Conservation (phyloP, 2,113 vertebrate species). For the Origma solitaria region DNA sequence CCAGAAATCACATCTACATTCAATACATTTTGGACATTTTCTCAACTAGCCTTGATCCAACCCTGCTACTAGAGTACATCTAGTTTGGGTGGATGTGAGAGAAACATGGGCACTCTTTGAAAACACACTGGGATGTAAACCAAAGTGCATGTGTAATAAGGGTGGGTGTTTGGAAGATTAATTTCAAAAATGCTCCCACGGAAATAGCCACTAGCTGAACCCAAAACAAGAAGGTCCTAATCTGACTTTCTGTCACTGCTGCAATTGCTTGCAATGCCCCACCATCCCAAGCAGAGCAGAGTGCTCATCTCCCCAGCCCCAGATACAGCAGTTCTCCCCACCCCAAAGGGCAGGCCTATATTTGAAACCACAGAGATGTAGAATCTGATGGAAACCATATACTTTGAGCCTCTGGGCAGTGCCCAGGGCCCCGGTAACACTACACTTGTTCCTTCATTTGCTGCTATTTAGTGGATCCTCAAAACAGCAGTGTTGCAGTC, state of each 20-base stretch:
- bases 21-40: not conserved
- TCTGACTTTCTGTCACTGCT: not conserved
- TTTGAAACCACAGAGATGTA: not conserved
- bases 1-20: not conserved
- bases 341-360: not conserved
- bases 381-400: not conserved
- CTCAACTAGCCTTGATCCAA: not conserved
- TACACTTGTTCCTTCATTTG: not conserved
- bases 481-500: not conserved
- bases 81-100: not conserved
- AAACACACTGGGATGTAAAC: not conserved
- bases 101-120: not conserved
- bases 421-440: not conserved
- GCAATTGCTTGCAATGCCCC: not conserved
- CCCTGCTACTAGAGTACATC: rapidly evolving
- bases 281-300: not conserved
- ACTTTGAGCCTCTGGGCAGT: not conserved
- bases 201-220: not conserved
- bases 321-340: not conserved
- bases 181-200: not conserved
- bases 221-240: not conserved
- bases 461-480: not conserved
- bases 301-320: rapidly evolving
- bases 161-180: not conserved
- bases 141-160: rapidly evolving